These are phyloP conservation scores for Tragelaphus buxtoni DNA, from an alignment of 2,113 vertebrate species.

Conservation along the genomic window DNA sequence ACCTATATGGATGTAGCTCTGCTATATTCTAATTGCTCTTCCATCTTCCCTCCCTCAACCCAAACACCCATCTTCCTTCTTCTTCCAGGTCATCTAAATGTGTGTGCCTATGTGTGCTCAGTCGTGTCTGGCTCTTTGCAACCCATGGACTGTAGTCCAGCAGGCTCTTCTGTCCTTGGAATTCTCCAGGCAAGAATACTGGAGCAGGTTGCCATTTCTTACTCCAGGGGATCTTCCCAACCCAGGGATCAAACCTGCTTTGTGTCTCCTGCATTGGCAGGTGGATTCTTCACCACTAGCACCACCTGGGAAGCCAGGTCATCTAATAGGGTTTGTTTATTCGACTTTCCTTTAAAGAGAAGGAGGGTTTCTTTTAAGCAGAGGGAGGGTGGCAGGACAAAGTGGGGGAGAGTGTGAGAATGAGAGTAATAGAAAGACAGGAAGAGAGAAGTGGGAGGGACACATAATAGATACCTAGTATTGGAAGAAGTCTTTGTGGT, in stretches of 20 bases:
- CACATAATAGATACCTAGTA: too few relatives aligned
- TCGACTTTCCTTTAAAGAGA: not conserved
- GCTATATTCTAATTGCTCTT: not conserved
- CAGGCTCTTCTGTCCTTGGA: not conserved
- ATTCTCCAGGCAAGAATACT: not conserved
- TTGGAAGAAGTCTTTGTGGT: not conserved
- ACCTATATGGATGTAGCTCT: too few relatives aligned
- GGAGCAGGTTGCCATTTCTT: not conserved
- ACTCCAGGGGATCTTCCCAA: not conserved
- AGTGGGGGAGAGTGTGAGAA: accelerated
- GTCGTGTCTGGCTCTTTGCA: not conserved
- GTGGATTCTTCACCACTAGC: not conserved
- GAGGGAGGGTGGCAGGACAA: not conserved
- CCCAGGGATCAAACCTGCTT: not conserved
- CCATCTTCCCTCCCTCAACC: not conserved
- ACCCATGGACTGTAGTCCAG: not conserved
- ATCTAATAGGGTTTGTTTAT: not conserved
- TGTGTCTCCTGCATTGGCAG: not conserved
- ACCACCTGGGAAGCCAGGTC: not conserved
- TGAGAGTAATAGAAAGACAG: not conserved
- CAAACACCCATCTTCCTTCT: not conserved
- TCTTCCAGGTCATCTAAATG: not conserved
- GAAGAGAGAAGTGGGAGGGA: not conserved
- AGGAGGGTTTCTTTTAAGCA: not conserved
- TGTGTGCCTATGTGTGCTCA: not conserved